These are phyloP conservation scores for rabbit (Oryctolagus cuniculus) DNA, from an alignment of 2,113 vertebrate genomes.

Conservation along the genomic window DNA sequence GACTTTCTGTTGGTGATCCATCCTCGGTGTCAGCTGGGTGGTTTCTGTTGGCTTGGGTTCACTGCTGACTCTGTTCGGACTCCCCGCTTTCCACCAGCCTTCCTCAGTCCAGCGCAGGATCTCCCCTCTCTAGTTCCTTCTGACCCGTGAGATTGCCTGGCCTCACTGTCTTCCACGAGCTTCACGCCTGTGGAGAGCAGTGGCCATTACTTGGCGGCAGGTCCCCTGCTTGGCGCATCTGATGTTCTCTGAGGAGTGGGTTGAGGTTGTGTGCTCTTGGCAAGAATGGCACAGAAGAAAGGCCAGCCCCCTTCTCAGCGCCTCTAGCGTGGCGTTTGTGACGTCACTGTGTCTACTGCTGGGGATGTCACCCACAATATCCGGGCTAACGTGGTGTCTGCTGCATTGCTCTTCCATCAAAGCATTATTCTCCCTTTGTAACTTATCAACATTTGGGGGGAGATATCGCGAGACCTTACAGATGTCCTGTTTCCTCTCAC, in stretches of 20 bases:
- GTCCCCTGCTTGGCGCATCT: neutral
- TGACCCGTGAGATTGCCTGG: too few species aligned
- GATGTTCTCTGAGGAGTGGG: neutral
- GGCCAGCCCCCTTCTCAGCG: neutral
- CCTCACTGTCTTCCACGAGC: neutral
- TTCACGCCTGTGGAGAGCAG: neutral
- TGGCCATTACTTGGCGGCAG: neutral
- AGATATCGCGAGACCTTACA: neutral
- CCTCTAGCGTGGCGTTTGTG: neutral
- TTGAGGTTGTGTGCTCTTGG: neutral
- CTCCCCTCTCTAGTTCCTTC: neutral
- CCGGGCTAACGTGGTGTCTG: neutral
- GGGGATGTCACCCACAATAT: neutral
- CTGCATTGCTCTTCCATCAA: neutral
- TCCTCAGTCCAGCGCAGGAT: neutral
- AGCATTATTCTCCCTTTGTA: neutral
- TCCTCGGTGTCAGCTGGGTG: too few species aligned
- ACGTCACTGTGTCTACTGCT: neutral
- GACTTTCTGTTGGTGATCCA: too few species aligned
- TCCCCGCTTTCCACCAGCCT: neutral
- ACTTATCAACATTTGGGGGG: constrained; percentile 9
- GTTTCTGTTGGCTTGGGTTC: neutral
- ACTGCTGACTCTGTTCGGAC: neutral
- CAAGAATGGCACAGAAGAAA: neutral
- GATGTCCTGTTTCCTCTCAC: neutral